A percentile compares a stretch with the other conserved stretches of the same genome.
Evolutionary conservation across 2,888 invertebrate genomes (phyloP).

Genomic region (Acrocyrtus sp.): DNA sequence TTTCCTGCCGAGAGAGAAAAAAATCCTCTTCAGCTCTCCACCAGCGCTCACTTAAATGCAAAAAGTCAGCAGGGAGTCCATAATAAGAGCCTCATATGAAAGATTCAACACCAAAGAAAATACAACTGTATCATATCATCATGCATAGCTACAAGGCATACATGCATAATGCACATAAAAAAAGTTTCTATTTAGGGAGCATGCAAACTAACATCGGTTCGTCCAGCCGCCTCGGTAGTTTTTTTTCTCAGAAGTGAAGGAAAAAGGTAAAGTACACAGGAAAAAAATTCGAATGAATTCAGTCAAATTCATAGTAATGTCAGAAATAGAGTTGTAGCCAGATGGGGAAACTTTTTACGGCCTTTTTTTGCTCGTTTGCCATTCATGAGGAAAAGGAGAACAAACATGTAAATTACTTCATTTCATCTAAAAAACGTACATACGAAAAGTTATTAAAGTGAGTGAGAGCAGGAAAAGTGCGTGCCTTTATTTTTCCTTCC

Average conservation of each 20-base stretch:
- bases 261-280: conserved; percentile 20
- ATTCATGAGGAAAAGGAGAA: conserved; percentile 22
- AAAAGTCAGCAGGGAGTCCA: conserved; percentile 39
- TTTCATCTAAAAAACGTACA: conserved; percentile 23
- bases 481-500: conserved; percentile 10
- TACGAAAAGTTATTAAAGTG: conserved; percentile 1
- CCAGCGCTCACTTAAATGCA: conserved; percentile 42
- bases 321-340: conserved; percentile 2
- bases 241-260: conserved; percentile 22
- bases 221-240: conserved; percentile 12
- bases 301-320: conserved; percentile 17
- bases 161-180: too few relatives aligned
- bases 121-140: too few relatives aligned
- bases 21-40: neutral
- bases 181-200: neutral
- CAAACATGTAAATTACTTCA: conserved; percentile 42
- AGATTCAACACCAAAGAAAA: conserved; percentile 22
- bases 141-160: too few relatives aligned
- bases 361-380: conserved; percentile 22
- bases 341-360: conserved; percentile 35
- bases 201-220: too few relatives aligned
- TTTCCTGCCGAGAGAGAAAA: conserved; percentile 7
- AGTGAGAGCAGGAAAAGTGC: conserved; percentile 13
- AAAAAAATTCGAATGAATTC: too few relatives aligned
- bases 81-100: conserved; percentile 27